Percentiles rank a stretch among this genome's conserved stretches.
These are phyloP conservation scores for Drosophila colorata DNA, from an alignment of 2,888 invertebrate species.

Conservation along the genomic window DNA sequence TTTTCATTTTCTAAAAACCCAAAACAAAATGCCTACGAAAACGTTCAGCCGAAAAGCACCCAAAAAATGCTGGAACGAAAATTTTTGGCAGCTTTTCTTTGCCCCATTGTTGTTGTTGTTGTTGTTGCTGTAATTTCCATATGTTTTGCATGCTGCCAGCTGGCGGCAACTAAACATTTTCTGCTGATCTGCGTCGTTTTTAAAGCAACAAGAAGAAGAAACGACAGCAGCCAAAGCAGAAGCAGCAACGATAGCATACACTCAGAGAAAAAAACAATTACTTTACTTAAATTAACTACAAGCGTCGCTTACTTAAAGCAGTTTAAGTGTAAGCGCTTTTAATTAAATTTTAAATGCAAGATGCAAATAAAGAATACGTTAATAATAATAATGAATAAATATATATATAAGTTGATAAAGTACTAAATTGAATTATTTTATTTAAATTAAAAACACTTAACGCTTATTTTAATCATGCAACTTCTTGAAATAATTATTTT, in stretches of 20 bases:
- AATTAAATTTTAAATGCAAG: no score
- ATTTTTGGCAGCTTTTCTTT: slow-evolving; percentile 34
- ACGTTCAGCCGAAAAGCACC: slow-evolving; percentile 40
- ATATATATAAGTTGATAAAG: background rate
- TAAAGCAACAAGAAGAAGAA: slow-evolving; percentile 15
- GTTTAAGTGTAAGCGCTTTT: no score
- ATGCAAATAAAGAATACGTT: no score
- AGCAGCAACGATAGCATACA: background rate
- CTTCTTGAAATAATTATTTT: background rate
- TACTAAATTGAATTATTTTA: background rate
- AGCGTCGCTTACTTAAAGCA: no score
- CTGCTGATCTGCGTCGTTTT: slow-evolving; percentile 71
- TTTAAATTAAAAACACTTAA: background rate
- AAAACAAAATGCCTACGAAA: slow-evolving; percentile 50
- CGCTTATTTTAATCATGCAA: background rate
- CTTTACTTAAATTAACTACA: no score
- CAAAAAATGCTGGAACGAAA: slow-evolving; percentile 64
- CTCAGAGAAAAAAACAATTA: background rate
- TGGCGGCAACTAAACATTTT: slow-evolving; percentile 58
- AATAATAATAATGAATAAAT: background rate
- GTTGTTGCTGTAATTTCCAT: slow-evolving; percentile 66
- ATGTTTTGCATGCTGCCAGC: slow-evolving; percentile 61
- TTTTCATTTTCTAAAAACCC: slow-evolving; percentile 75
- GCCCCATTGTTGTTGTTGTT: slow-evolving; percentile 13
- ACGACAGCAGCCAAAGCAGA: no score